Percentiles rank a stretch among this genome's conserved stretches.
phyloP scores from a whole-genome alignment of 2,113 vertebrate species.

The Vicugna pacos region DNA sequence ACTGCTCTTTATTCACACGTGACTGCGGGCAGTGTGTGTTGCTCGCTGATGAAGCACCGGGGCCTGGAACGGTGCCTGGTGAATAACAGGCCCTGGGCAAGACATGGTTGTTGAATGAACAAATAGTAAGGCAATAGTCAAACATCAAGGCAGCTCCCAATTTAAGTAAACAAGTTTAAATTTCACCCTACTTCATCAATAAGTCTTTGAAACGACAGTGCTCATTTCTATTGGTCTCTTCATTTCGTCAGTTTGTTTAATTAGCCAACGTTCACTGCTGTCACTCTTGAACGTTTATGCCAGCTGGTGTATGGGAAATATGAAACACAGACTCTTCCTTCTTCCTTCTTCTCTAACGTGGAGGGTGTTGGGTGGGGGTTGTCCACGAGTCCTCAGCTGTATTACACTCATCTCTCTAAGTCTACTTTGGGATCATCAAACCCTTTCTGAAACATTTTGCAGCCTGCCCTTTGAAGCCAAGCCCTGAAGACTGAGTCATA shows the following conservation, averaged over 20 bases:
- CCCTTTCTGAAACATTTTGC: background rate
- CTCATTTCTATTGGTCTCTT: background rate
- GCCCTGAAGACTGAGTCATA: background rate
- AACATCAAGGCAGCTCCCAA: background rate
- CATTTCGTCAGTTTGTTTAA: background rate
- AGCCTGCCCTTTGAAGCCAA: background rate
- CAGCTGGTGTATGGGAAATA: background rate
- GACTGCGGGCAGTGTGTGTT: background rate
- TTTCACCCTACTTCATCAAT: background rate
- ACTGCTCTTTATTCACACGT: background rate
- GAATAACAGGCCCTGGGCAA: background rate
- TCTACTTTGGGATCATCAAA: no score
- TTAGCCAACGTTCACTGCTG: background rate
- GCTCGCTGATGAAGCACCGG: no score
- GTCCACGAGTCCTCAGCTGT: background rate
- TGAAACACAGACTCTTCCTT: background rate
- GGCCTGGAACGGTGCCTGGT: background rate
- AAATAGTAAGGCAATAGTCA: background rate
- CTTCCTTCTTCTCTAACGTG: background rate
- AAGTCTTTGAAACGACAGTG: background rate
- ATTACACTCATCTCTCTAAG: background rate
- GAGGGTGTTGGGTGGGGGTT: rapidly evolving
- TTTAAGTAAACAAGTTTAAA: background rate
- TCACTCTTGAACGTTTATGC: background rate
- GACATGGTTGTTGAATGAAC: background rate